Evolutionary conservation across 1,140 invertebrate genomes (phyloP).

Genomic region (Chrysomallon squamiferum): DNA sequence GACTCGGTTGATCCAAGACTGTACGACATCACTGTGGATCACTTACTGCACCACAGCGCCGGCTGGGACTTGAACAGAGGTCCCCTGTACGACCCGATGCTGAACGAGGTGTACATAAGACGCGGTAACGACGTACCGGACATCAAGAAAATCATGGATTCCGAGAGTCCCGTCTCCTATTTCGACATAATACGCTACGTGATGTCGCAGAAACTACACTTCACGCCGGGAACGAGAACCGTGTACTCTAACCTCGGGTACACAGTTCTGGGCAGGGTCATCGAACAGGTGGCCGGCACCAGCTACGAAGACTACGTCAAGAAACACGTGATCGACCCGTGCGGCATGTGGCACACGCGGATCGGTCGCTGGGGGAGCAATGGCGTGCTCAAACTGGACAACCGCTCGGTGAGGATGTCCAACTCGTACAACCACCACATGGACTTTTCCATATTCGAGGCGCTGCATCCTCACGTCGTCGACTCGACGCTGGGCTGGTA

Average conservation of each 20-base stretch:
- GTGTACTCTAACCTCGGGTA: constrained; percentile 61
- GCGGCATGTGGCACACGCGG: constrained; percentile 59
- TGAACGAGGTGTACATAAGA: constrained; percentile 33
- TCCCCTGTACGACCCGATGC: constrained; percentile 39
- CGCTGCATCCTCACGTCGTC: constrained; percentile 31
- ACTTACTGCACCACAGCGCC: constrained; percentile 51
- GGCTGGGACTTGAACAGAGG: constrained; percentile 50
- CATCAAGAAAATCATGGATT: constrained; percentile 40
- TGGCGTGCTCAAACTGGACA: neutral
- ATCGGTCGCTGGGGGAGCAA: constrained; percentile 16
- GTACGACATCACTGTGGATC: constrained; percentile 51
- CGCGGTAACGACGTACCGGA: constrained; percentile 36
- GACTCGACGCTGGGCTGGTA: constrained; percentile 55
- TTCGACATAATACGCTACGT: constrained; percentile 46
- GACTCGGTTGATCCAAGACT: constrained; percentile 33
- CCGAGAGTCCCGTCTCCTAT: constrained; percentile 13
- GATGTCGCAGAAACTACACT: constrained; percentile 42
- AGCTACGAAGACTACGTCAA: constrained; percentile 55
- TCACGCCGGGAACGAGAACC: constrained; percentile 47
- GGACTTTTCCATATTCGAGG: constrained; percentile 23
- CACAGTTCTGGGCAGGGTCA: constrained; percentile 57
- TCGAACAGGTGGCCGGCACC: constrained; percentile 45
- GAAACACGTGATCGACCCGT: constrained; percentile 46
- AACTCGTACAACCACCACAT: neutral
- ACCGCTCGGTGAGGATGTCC: constrained; percentile 14